Evolutionary conservation across 2,113 vertebrate genomes (phyloP).

Genomic region (Paratilapia polleni): DNA sequence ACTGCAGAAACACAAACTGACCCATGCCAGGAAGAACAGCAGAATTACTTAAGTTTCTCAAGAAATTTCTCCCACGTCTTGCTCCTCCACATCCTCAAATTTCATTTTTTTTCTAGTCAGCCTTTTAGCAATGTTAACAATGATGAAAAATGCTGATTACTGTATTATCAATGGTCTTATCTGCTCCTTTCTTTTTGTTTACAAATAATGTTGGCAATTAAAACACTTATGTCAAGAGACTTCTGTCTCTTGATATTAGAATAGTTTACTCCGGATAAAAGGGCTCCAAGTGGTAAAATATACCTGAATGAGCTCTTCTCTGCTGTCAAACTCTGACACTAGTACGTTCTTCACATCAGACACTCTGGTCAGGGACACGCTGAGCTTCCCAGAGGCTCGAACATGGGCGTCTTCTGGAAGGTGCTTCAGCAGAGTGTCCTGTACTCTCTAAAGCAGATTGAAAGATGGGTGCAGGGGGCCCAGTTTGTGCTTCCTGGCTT

Average conservation of each 20-base stretch:
- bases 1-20: neutral
- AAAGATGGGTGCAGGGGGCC: constrained; percentile 86
- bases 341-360: constrained; percentile 86
- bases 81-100: too few relatives aligned
- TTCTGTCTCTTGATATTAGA: neutral
- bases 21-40: neutral
- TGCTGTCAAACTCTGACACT: constrained; percentile 88
- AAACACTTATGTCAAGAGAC: neutral
- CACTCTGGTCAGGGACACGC: constrained; percentile 89
- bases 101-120: constrained; percentile 1
- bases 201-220: neutral
- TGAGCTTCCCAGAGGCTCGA: constrained; percentile 80
- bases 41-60: neutral
- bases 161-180: neutral
- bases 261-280: neutral
- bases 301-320: constrained; percentile 89
- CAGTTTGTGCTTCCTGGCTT: constrained; percentile 80
- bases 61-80: neutral
- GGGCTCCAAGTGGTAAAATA: neutral
- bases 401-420: constrained; percentile 86
- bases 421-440: constrained; percentile 67
- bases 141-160: neutral
- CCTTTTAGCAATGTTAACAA: neutral
- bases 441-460: constrained; percentile 77
- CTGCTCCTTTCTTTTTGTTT: neutral